Base-by-base conservation (phyloP, 2,113 vertebrate genomes). In the Nannospalax galili region DNA sequence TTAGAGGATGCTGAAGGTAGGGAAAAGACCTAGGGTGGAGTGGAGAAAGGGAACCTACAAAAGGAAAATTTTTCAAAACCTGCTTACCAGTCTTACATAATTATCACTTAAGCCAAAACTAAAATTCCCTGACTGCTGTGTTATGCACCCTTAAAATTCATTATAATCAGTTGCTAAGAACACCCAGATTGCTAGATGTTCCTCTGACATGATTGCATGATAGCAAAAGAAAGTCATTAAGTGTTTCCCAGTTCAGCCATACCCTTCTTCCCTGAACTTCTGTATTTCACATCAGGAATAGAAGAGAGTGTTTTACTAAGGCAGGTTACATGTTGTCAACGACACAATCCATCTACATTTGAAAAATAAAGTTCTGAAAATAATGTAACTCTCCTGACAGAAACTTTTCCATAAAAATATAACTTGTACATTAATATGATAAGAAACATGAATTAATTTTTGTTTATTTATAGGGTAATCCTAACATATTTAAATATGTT, bases 301-400 rank as follows among this genome's bases (percentile, higher is more conserved):
- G n/a, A 81, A 88, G 32, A 45, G 70, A 85, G 30, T 28, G 26
- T 35, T 72, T 81, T 72, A n/a, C 37, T 70, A 65, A 87, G 77
- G 81, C 32, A 22, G 6, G 4, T 81, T 37, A 52, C 12, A 35
- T 82, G 8, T 11, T 69, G 26, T 52, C 81, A 69, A 75, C 48
- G 65, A 42, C 19, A 84, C 35, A 81, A 89, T 89, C 35, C 45
- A 95, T 17, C 5, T 16, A 67, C 12, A 52, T 11, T 52, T 77
- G 88, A 17, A 87, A 89, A 95, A 86, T 86, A 93, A n/a, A n/a
- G n/a, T 42, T 65, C 52, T 81, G 65, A 52, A 52, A 79, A 62
- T 74, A 4, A 92, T 37, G 60, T 72, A 20, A 74, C 10, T 16
- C 10, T 60, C 14, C 35, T 81, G 7, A 92, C 7, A 86, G 24